Base-by-base conservation (phyloP, 2,888 invertebrate species). In the Calephelis perditalis region DNA sequence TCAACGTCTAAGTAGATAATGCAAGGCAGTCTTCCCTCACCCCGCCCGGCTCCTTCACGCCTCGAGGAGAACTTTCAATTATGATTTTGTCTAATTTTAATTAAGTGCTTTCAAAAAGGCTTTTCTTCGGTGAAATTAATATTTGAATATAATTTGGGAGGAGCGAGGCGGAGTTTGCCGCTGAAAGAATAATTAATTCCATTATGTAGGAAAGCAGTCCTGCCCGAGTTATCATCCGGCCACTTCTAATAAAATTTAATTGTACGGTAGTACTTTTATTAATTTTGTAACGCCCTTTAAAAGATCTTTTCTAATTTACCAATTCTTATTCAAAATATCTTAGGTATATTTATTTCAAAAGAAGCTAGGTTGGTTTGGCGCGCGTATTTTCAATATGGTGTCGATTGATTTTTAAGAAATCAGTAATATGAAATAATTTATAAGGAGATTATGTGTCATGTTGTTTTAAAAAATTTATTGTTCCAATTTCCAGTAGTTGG, bases 51-150 rank as follows among this genome's bases (percentile, higher is more conserved):
- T 82, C 82, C 86, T 86, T 87, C 86, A 82, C 90, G 88, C 89
- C 89, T 87, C 85, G 80, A 88, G 86, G 85, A 87, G 87, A 89
- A 90, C 86, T 87, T 90, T 90, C 90, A 90, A 89, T 90, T 90
- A 90, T 86, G 86, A 90, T 89, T 90, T 90, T 87, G 88, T 89
- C 88, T 89, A 89, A 90, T 89, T 89, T 90, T 89, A 89, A 90
- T 90, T 89, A 90, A 89, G 89, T 86, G 86, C 84, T 88, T 86
- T 89, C 86, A 83, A 86, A 86, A 87, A 88, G 86, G 87, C 86
- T 86, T 89, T 88, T 84, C 88, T 85, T 81, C 84, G 83, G 79
- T 81, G 84, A 88, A 91, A 90, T 91, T 91, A 90, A 89, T 91
- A 91, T 90, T 91, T 89, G 87, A 89, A 88, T 89, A 88, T 89